These are phyloP conservation scores for Tyrannus savana DNA, from an alignment of 2,113 vertebrate species.

Conservation along the genomic window DNA sequence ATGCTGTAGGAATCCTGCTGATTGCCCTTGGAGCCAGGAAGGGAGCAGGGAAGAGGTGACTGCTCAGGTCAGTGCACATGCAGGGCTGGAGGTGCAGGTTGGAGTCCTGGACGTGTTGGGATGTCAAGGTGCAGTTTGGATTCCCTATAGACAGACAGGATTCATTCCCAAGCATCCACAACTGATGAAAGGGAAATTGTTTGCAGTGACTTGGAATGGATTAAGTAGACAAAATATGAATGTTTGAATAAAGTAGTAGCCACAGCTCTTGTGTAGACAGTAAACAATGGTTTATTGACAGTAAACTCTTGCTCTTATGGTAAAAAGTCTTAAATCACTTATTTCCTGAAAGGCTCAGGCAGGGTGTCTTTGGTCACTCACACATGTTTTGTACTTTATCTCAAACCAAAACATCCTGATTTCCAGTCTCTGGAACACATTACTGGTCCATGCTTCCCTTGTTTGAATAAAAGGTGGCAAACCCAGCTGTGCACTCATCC, in stretches of 20 bases:
- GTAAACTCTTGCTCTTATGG: conserved; percentile 31
- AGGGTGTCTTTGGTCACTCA: conserved; percentile 43
- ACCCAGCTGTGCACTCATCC: background rate
- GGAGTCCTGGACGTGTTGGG: background rate
- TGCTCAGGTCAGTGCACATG: background rate
- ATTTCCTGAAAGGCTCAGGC: conserved; percentile 58
- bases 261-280: conserved; percentile 38
- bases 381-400: conserved; percentile 64
- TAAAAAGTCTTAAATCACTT: conserved; percentile 39
- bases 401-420: conserved; percentile 71
- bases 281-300: conserved; percentile 64
- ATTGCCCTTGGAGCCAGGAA: background rate
- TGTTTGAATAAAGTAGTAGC: conserved; percentile 40
- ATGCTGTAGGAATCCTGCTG: background rate
- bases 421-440: conserved; percentile 53
- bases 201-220: conserved; percentile 7
- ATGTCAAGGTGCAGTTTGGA: background rate
- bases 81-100: background rate
- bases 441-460: conserved; percentile 45
- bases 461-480: conserved; percentile 48
- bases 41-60: background rate
- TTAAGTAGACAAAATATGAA: conserved; percentile 46
- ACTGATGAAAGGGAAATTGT: background rate
- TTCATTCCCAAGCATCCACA: background rate
- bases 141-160: background rate